Conservation (phyloP, 2,113 vertebrate genomes). For the Herpetotheres cachinnans region DNA sequence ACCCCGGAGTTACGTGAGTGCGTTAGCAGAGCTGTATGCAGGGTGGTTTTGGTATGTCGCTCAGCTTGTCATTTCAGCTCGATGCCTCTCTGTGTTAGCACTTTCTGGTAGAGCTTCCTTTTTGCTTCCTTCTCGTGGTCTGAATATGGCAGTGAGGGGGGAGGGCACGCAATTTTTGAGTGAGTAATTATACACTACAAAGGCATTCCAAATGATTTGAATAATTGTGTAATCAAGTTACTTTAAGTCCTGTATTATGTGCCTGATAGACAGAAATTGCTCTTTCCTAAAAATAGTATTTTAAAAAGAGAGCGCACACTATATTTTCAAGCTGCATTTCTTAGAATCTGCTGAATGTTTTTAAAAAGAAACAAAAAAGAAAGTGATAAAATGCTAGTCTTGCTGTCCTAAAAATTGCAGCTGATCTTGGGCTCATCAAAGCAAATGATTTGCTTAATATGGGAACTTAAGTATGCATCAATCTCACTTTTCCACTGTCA, state of each 20-base stretch:
- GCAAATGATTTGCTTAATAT: not conserved
- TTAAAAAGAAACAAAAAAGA: not conserved
- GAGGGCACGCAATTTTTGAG: not conserved
- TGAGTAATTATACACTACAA: constrained; percentile 58
- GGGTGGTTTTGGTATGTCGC: not conserved
- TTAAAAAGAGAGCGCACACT: not conserved
- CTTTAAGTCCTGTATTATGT: constrained; percentile 61
- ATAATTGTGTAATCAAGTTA: constrained; percentile 69
- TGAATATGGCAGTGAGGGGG: not conserved
- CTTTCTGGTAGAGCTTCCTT: not conserved
- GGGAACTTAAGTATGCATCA: not conserved
- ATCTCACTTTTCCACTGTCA: not conserved
- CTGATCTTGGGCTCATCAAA: constrained; percentile 31
- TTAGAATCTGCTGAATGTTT: not conserved
- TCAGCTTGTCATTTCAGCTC: not conserved
- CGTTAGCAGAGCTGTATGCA: fast-evolving
- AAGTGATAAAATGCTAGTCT: constrained; percentile 11
- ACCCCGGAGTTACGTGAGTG: fast-evolving
- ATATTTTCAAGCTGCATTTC: constrained; percentile 21
- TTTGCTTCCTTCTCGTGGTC: not conserved
- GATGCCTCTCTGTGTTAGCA: fast-evolving
- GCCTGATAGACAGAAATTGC: constrained; percentile 54
- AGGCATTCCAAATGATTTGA: constrained; percentile 59
- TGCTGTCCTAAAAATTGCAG: constrained; percentile 30
- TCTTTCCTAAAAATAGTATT: constrained; percentile 42